Conservation (phyloP, 2,113 vertebrate genomes). For the Hydrochoerus hydrochaeris region DNA sequence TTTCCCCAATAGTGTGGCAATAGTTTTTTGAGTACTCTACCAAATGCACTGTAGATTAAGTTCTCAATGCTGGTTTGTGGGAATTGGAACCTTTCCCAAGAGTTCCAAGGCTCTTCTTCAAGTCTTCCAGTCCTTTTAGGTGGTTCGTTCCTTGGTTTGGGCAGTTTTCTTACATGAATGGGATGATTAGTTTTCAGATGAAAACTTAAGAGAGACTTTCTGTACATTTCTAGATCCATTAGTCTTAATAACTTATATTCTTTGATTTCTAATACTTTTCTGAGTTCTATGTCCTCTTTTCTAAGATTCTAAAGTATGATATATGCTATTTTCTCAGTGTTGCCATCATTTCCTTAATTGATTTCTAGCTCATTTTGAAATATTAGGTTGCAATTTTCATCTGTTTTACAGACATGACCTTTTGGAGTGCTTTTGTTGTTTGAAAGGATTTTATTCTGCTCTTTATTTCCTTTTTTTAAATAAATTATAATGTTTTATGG, state of each 20-base stretch:
- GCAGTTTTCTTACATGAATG: neutral
- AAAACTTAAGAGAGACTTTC: neutral
- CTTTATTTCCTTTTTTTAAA: constrained; percentile 56
- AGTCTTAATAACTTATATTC: constrained; percentile 55
- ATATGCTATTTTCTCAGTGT: constrained; percentile 45
- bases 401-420: constrained; percentile 63
- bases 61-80: neutral
- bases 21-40: neutral
- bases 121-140: neutral
- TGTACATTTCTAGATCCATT: neutral
- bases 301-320: constrained; percentile 33
- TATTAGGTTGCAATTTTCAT: constrained; percentile 61
- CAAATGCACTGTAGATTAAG: neutral
- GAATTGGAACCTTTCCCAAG: neutral
- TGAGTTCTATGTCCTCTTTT: constrained; percentile 30
- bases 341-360: constrained; percentile 60
- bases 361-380: constrained; percentile 69
- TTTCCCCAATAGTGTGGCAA: neutral
- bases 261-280: constrained; percentile 50
- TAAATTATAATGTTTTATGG: constrained; percentile 57
- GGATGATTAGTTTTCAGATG: neutral
- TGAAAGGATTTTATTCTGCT: constrained; percentile 64
- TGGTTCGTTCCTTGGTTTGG: neutral
- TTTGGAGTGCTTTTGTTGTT: constrained; percentile 58
- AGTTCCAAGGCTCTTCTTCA: neutral